Evolutionary conservation across 2,797 vertebrate genomes (phyloP).

Genomic region (Hapalemur alaotrensis): DNA sequence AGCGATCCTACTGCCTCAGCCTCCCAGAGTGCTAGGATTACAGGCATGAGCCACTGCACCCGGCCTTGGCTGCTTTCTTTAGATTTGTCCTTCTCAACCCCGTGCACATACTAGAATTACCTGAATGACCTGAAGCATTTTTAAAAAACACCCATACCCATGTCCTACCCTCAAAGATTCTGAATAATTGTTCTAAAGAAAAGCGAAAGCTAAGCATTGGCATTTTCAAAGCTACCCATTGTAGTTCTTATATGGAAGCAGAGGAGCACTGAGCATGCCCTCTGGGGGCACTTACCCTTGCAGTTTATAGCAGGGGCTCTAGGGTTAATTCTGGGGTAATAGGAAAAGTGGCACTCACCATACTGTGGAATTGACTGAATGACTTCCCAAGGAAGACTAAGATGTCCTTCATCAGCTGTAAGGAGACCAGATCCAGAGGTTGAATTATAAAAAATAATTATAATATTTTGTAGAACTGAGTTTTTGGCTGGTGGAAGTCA

Average conservation of each 20-base stretch:
- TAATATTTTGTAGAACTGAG: not conserved
- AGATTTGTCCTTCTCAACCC: not conserved
- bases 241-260: not conserved
- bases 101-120: not conserved
- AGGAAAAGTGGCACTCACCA: not conserved
- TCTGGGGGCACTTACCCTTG: not conserved
- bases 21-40: no score
- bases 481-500: not conserved
- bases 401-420: not conserved
- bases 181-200: not conserved
- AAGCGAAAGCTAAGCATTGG: not conserved
- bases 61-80: not conserved
- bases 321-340: not conserved
- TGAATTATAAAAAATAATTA: not conserved
- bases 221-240: not conserved
- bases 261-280: not conserved
- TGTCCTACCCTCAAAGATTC: not conserved
- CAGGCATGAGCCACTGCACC: no score
- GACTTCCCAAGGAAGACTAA: not conserved
- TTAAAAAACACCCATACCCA: not conserved
- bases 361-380: not conserved
- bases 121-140: not conserved
- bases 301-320: not conserved
- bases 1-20: no score
- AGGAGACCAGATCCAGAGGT: not conserved